A percentile compares a stretch with the other conserved stretches of the same genome.
These are phyloP conservation scores for Drosophila gunungcola DNA, from an alignment of 1,140 invertebrate genomes.

Conservation along the genomic window DNA sequence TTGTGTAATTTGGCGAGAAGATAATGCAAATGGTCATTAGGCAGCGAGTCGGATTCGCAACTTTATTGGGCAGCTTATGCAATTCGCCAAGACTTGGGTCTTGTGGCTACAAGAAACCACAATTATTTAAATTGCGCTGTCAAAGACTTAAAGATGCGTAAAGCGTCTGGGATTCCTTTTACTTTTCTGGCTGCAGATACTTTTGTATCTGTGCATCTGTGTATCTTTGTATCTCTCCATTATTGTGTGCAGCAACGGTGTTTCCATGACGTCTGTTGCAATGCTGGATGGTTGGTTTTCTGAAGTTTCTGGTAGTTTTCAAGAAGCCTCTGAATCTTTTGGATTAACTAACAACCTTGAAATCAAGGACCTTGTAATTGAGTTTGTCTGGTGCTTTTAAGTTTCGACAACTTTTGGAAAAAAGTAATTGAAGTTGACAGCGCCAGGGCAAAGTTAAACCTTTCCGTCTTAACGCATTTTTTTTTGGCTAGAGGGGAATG, in stretches of 20 bases:
- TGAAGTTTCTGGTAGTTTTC: neutral
- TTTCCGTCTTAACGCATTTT: neutral
- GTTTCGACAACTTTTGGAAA: slow-evolving; percentile 18
- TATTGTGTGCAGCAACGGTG: slow-evolving; percentile 23
- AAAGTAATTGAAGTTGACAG: slow-evolving; percentile 49
- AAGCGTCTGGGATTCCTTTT: slow-evolving; percentile 56
- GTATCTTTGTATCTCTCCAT: slow-evolving; percentile 42
- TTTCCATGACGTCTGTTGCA: slow-evolving; percentile 12
- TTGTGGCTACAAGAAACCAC: slow-evolving; percentile 71
- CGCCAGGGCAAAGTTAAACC: slow-evolving; percentile 11
- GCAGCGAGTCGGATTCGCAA: slow-evolving; percentile 40
- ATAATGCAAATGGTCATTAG: slow-evolving; percentile 81
- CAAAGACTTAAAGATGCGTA: slow-evolving; percentile 61
- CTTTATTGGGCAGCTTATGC: slow-evolving; percentile 56
- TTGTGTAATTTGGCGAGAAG: slow-evolving; percentile 70
- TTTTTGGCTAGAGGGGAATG: slow-evolving; percentile 13
- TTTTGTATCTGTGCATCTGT: slow-evolving; percentile 35
- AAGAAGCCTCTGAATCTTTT: neutral
- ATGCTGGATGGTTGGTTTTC: neutral
- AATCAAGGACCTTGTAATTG: slow-evolving; percentile 47
- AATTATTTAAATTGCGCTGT: slow-evolving; percentile 75
- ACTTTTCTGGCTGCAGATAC: slow-evolving; percentile 53
- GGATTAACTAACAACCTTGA: neutral
- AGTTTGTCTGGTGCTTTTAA: slow-evolving; percentile 41
- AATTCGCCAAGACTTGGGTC: slow-evolving; percentile 34